Conservation (phyloP, 2,888 invertebrate genomes). For the Diarsia brunnea region DNA sequence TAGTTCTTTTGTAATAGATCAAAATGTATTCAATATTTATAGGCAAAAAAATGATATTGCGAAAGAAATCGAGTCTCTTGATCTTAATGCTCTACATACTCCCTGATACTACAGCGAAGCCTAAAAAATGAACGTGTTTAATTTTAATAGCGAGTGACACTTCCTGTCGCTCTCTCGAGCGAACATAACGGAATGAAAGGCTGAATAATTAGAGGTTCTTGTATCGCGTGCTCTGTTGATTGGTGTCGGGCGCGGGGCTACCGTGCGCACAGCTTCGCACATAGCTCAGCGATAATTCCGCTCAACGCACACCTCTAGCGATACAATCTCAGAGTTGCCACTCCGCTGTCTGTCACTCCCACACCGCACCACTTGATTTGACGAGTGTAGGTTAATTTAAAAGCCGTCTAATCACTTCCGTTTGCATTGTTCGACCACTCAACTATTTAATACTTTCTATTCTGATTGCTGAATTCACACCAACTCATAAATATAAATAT, state of each 20-base stretch:
- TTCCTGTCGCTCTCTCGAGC: conserved; percentile 60
- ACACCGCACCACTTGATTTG: conserved; percentile 70
- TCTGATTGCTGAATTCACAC: conserved; percentile 78
- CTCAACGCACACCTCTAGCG: conserved; percentile 77
- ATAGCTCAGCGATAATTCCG: conserved; percentile 72
- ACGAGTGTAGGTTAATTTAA: conserved; percentile 74
- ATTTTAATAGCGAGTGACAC: conserved; percentile 61
- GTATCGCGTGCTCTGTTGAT: conserved; percentile 71
- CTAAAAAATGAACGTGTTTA: conserved; percentile 42
- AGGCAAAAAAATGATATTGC: background rate
- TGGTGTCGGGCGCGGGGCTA: conserved; percentile 78
- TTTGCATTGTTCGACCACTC: conserved; percentile 68
- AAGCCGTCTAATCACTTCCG: conserved; percentile 74
- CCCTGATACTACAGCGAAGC: conserved; percentile 9
- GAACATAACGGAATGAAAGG: conserved; percentile 75
- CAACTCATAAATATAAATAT: conserved; percentile 77
- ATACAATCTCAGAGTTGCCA: conserved; percentile 83
- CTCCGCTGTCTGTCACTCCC: conserved; percentile 77
- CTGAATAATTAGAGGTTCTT: conserved; percentile 76
- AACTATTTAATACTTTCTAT: conserved; percentile 70
- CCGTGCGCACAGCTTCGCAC: conserved; percentile 67
- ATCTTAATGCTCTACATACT: conserved; percentile 33
- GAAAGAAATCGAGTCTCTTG: conserved; percentile 3
- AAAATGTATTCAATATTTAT: background rate
- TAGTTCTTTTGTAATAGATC: background rate